phyloP scores from a whole-genome alignment of 64 coral and sea anemone genomes.

The Actinia equina region DNA sequence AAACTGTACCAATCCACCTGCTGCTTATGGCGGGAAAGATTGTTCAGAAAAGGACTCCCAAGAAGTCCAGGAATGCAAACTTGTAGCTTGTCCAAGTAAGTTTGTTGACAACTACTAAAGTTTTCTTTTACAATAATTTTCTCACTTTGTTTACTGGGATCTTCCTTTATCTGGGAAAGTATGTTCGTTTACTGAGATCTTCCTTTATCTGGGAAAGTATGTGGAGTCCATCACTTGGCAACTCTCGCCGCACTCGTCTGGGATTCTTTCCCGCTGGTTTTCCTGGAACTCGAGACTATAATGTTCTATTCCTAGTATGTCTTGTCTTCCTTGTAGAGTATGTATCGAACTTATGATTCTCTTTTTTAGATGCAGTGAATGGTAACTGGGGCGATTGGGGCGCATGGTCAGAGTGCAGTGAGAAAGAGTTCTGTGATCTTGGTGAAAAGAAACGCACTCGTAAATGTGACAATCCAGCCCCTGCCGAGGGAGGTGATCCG shows the following conservation, averaged over 20 bases:
- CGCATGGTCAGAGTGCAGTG: not conserved
- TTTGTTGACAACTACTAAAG: not conserved
- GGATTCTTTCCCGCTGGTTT: too few relatives aligned
- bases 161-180: too few relatives aligned
- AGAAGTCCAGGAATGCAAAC: conserved; percentile 8
- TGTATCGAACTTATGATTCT: too few relatives aligned
- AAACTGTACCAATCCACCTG: conserved; percentile 2
- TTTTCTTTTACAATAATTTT: not conserved
- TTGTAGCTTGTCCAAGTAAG: conserved; percentile 9
- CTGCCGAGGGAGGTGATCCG: conserved; percentile 25
- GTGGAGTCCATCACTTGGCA: too few relatives aligned
- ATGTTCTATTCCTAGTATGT: not conserved
- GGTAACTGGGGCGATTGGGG: conserved; percentile 54
- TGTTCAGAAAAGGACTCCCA: not conserved
- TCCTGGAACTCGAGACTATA: too few relatives aligned
- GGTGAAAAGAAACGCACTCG: conserved; percentile 21
- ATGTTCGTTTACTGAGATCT: too few relatives aligned
- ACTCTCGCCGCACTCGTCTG: too few relatives aligned
- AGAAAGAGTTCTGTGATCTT: conserved; percentile 30
- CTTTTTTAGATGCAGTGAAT: conserved; percentile 14
- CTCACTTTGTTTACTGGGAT: too few relatives aligned
- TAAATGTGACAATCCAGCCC: conserved; percentile 45
- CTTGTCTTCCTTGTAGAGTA: too few relatives aligned
- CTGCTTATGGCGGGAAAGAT: conserved; percentile 22
- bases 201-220: too few relatives aligned